Evolutionary conservation across 2,113 vertebrate species (phyloP).

Genomic region (Sinocyclocheilus grahami): DNA sequence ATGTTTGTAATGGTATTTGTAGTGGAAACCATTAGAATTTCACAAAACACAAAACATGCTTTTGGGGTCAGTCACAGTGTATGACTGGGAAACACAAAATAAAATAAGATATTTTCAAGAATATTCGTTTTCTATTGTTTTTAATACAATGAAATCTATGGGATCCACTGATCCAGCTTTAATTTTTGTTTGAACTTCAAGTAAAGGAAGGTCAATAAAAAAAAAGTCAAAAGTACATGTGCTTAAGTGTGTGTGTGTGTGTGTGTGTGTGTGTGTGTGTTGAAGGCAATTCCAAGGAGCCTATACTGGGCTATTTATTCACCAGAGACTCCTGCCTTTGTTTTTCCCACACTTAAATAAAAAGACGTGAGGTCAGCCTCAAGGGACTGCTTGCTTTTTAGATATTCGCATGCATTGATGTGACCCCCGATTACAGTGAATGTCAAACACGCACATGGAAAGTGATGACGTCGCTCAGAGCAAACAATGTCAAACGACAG

Average conservation of each 20-base stretch:
- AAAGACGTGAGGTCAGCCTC: neutral
- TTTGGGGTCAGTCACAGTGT: too few species aligned
- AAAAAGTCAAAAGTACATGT: neutral
- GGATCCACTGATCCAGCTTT: neutral
- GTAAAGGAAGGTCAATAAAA: neutral
- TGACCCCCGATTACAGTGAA: slow-evolving; percentile 28
- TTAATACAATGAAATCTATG: neutral
- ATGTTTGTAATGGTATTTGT: too few species aligned
- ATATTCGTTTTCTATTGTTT: too few species aligned
- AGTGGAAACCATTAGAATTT: too few species aligned
- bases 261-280: neutral
- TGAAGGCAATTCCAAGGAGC: slow-evolving; percentile 8
- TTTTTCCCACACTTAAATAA: slow-evolving; percentile 47
- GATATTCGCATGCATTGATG: slow-evolving; percentile 16
- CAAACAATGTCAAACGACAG: neutral
- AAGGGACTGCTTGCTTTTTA: slow-evolving; percentile 16
- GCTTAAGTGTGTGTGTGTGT: too few species aligned
- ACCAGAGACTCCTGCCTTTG: slow-evolving; percentile 18
- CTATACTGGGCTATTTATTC: slow-evolving; percentile 1
- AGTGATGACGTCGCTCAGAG: slow-evolving; percentile 41
- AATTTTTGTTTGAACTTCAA: neutral
- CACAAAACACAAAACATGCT: too few species aligned
- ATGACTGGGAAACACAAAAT: too few species aligned
- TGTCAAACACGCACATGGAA: slow-evolving; percentile 42
- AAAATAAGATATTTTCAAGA: too few species aligned